Conservation (phyloP, 2,113 vertebrate species). For the Microcebus lehilahytsara region DNA sequence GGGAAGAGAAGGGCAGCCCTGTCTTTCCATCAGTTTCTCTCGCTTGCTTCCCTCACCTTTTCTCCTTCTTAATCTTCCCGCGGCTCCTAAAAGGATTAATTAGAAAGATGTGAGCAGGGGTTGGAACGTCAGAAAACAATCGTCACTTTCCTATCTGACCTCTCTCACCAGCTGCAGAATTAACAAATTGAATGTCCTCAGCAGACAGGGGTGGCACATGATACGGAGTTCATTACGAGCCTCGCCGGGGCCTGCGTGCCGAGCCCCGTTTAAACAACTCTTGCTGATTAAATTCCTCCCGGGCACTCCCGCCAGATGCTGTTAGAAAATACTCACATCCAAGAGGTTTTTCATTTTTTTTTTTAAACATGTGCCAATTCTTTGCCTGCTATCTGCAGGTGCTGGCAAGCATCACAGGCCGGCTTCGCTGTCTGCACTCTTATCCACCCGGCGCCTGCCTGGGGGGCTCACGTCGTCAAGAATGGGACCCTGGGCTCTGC, state of each 20-base stretch:
- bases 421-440: slow-evolving; percentile 87
- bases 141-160: slow-evolving; percentile 89
- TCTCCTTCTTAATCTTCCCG: slow-evolving; percentile 79
- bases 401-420: slow-evolving; percentile 87
- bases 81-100: slow-evolving; percentile 89
- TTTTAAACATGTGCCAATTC: slow-evolving; percentile 87
- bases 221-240: slow-evolving; percentile 87
- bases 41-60: slow-evolving; percentile 69
- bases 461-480: slow-evolving; percentile 84
- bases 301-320: slow-evolving; percentile 86
- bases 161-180: slow-evolving; percentile 90
- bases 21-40: slow-evolving; percentile 63
- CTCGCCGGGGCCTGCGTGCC: slow-evolving; percentile 81
- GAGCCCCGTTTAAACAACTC: slow-evolving; percentile 88
- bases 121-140: slow-evolving; percentile 88
- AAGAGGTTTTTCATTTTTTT: slow-evolving; percentile 79
- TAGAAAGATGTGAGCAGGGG: slow-evolving; percentile 88
- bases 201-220: slow-evolving; percentile 88
- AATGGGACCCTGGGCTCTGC: slow-evolving; percentile 79
- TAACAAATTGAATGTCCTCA: slow-evolving; percentile 91
- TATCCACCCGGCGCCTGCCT: slow-evolving; percentile 90
- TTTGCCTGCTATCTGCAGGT: slow-evolving; percentile 88
- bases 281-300: slow-evolving; percentile 90
- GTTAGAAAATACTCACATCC: slow-evolving; percentile 86
- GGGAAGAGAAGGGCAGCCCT: background rate